Conservation (phyloP, 2,888 invertebrate species). For the Leptinotarsa juncta region DNA sequence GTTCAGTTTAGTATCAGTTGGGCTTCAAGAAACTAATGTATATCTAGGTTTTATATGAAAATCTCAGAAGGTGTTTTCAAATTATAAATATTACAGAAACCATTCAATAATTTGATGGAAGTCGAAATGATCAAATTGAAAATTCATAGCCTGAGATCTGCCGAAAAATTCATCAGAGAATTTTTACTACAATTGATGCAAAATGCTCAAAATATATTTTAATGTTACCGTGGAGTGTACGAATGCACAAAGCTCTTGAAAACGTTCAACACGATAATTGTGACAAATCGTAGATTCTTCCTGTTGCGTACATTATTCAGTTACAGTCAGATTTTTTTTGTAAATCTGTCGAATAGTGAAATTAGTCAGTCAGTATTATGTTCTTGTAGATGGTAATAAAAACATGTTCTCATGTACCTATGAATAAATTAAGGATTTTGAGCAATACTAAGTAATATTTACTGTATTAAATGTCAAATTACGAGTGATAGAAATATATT, state of each 20-base stretch:
- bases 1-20: no score
- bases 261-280: neutral
- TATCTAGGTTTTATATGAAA: no score
- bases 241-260: constrained; percentile 40
- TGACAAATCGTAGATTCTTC: constrained; percentile 12
- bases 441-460: constrained; percentile 64
- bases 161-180: no score
- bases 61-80: no score
- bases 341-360: constrained; percentile 38
- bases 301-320: constrained; percentile 16
- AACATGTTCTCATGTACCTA: constrained; percentile 45
- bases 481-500: constrained; percentile 63
- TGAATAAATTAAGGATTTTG: constrained; percentile 55
- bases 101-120: no score
- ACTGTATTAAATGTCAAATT: constrained; percentile 65
- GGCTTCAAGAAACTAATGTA: no score
- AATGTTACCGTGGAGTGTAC: neutral
- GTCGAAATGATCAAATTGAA: no score
- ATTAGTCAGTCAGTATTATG: constrained; percentile 29
- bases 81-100: no score
- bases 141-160: neutral
- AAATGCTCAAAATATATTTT: no score
- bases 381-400: constrained; percentile 47
- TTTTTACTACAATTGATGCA: no score
- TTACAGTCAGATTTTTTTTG: constrained; percentile 30